Conservation (phyloP, 2,797 vertebrate species). For the Neostethus bicornis region DNA sequence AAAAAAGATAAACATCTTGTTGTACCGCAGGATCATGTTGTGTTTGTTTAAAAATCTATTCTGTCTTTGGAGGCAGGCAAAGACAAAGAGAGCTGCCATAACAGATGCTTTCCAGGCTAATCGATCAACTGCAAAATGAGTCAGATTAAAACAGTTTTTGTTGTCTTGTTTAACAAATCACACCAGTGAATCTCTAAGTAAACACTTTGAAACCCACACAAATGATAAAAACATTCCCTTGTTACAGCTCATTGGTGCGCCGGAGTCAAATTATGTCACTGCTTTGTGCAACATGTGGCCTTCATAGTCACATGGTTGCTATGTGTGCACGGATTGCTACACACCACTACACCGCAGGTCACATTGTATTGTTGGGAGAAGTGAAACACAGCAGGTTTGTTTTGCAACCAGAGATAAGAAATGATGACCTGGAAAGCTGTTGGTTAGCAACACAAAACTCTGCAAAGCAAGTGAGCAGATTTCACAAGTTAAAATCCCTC, state of each 20-base stretch:
- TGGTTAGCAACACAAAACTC: conserved; percentile 6
- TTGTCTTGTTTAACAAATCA: conserved; percentile 1
- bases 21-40: conserved; percentile 25
- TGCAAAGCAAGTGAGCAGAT: conserved; percentile 5
- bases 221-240: conserved; percentile 4
- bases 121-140: conserved; percentile 7
- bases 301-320: conserved; percentile 15
- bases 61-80: conserved; percentile 25
- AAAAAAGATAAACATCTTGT: conserved; percentile 27
- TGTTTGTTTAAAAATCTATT: conserved; percentile 34
- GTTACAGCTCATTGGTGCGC: neutral
- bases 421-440: conserved; percentile 16
- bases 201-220: conserved; percentile 5
- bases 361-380: conserved; percentile 8
- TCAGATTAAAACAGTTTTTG: conserved; percentile 19
- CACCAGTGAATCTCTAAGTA: neutral
- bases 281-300: conserved; percentile 11
- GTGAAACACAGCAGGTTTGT: conserved; percentile 10
- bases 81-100: conserved; percentile 20
- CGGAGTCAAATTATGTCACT: conserved; percentile 1
- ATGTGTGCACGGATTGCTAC: conserved; percentile 10
- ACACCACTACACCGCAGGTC: conserved; percentile 1
- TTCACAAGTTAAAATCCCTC: neutral
- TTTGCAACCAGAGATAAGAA: conserved; percentile 20
- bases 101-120: conserved; percentile 23